Evolutionary conservation across 2,797 vertebrate genomes (phyloP), one percentile per base, ranked within the genome.

Genomic region (Halcyon leucocephala): DNA sequence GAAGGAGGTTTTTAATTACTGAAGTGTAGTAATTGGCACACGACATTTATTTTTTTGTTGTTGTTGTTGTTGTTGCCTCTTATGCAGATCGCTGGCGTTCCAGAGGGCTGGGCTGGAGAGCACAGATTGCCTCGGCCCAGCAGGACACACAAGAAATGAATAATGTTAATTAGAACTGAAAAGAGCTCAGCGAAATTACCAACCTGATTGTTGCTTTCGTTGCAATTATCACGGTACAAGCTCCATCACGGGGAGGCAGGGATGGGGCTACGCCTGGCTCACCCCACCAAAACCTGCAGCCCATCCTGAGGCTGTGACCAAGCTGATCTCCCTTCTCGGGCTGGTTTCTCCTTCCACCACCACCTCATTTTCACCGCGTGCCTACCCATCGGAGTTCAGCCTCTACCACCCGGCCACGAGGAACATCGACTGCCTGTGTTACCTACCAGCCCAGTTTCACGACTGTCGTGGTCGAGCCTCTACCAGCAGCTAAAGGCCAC

Each of bases 121-220:
- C 92, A 93, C 95, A 95, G 96, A 86, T 96, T 96, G 86, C 93
- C 95, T 97, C 93, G 96, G 93, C 94, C 81, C 95, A 96, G 96
- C 95, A 96, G 96, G 97, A 97, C 96, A 94, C 84, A 90, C 82
- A 95, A 93, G 86, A 96, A 96, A 97, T 92, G 93, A 95, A 95
- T 96, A 97, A 96, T 94, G 95, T 96, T 97, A 97, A 97, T 95
- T 96, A 97, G 94, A 97, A 96, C 86, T 96, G 93, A 96, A 89
- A 97, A 96, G 57, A 88, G 82, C 71, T 83, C 72, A 77, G 92
- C 42, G 69, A 97, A 97, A 97, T 95, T 89, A 97, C 95, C 94
- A 96, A 73, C 80, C 81, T 48, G 86, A 93, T 93, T 91, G 79
- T 82, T n/a, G 70, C 88, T 94, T 95, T 96, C 87, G 28, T 49